These are phyloP conservation scores for Crotophaga sulcirostris DNA, from an alignment of 2,113 vertebrate species.

Conservation along the genomic window DNA sequence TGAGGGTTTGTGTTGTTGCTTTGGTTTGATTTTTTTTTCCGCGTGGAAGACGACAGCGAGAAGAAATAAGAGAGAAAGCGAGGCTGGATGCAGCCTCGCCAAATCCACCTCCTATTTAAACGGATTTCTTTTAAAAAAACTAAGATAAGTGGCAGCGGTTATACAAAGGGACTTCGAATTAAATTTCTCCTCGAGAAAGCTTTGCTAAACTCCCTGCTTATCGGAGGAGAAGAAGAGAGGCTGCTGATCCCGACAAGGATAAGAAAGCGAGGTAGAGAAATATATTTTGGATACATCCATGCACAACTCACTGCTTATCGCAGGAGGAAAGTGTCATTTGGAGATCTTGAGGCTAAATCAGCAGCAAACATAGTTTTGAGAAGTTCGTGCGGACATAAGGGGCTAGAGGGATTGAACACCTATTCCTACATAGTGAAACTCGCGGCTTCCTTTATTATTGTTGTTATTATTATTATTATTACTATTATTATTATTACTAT, in stretches of 20 bases:
- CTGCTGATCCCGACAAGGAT: not conserved
- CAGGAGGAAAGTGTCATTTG: not conserved
- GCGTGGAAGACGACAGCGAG: not conserved
- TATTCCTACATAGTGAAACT: not conserved
- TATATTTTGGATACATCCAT: not conserved
- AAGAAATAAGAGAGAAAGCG: not conserved
- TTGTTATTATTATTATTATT: not conserved
- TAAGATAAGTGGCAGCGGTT: not conserved
- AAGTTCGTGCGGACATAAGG: not conserved
- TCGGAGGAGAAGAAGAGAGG: not conserved
- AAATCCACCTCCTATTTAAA: not conserved
- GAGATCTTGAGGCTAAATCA: not conserved
- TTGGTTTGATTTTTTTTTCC: not conserved
- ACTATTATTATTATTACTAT: not conserved
- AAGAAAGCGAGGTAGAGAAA: not conserved
- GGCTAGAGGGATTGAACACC: not conserved
- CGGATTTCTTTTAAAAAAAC: not conserved
- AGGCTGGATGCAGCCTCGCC: not conserved
- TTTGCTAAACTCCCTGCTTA: not conserved
- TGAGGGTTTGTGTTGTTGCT: not conserved
- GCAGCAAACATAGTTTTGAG: conserved; percentile 46
- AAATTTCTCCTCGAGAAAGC: not conserved
- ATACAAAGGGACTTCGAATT: not conserved
- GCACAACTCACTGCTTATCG: not conserved
- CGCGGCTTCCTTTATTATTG: not conserved